Percentiles rank a stretch among this genome's conserved stretches.
Conservation (phyloP, 2,888 invertebrate genomes). For the Metacarcinus magister region DNA sequence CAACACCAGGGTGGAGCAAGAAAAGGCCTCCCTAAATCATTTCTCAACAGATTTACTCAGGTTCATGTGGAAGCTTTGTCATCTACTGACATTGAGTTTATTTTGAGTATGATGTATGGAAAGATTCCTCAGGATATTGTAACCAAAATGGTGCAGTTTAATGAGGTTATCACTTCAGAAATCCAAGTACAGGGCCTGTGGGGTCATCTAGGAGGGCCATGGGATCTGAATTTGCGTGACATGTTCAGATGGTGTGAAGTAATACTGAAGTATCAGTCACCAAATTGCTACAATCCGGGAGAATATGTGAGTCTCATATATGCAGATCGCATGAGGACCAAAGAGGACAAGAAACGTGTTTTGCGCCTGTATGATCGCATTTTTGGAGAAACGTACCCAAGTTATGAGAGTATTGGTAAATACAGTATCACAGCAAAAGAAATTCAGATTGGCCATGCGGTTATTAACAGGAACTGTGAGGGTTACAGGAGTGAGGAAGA, state of each 20-base stretch:
- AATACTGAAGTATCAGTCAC: constrained; percentile 75
- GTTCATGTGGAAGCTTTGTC: constrained; percentile 88
- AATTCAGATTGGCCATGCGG: constrained; percentile 75
- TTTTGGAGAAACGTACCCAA: constrained; percentile 85
- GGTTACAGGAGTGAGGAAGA: constrained; percentile 73
- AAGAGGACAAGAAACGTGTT: constrained; percentile 91
- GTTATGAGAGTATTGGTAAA: constrained; percentile 73
- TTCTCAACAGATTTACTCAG: constrained; percentile 98
- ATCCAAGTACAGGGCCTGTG: constrained; percentile 88
- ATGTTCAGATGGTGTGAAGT: constrained; percentile 88
- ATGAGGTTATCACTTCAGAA: constrained; percentile 88
- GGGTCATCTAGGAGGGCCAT: constrained; percentile 94
- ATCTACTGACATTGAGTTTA: constrained; percentile 88
- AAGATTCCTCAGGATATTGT: constrained; percentile 88
- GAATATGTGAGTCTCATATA: constrained; percentile 92
- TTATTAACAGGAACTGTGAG: constrained; percentile 61
- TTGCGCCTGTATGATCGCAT: constrained; percentile 85
- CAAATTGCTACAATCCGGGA: constrained; percentile 85
- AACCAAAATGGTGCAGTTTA: constrained; percentile 91
- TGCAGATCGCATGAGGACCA: constrained; percentile 93
- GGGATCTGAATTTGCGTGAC: constrained; percentile 99
- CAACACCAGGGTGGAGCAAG: constrained; percentile 97
- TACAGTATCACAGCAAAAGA: constrained; percentile 66
- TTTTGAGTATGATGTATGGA: constrained; percentile 89
- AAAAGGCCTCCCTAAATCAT: constrained; percentile 97